A percentile compares a stretch with the other conserved stretches of the same genome.
These are phyloP conservation scores for Apamea anceps DNA, from an alignment of 2,888 invertebrate species.

Conservation along the genomic window DNA sequence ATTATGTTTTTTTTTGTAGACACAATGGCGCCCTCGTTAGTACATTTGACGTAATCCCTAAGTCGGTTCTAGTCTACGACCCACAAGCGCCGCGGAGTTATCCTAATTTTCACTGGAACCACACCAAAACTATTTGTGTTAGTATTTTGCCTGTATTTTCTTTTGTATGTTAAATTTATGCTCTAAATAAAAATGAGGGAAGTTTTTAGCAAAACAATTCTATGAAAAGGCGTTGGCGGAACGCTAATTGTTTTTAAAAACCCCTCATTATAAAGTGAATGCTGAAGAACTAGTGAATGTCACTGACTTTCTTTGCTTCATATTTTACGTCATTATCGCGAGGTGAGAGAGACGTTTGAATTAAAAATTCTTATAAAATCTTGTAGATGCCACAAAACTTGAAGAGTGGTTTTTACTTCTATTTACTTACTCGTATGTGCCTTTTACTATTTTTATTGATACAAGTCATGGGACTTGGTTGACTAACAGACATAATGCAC, in stretches of 20 bases:
- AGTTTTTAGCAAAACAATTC: slow-evolving; percentile 16
- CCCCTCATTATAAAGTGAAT: slow-evolving; percentile 42
- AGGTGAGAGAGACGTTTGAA: not conserved
- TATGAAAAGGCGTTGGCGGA: slow-evolving; percentile 9
- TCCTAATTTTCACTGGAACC: slow-evolving; percentile 22
- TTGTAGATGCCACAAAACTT: not conserved
- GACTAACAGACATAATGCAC: not conserved
- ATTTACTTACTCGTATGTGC: not conserved
- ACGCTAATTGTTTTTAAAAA: slow-evolving; percentile 29
- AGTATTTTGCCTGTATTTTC: not conserved
- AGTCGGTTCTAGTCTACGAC: slow-evolving; percentile 9
- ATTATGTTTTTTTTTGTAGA: slow-evolving; percentile 5
- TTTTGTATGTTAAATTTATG: slow-evolving; percentile 1
- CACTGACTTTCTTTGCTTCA: slow-evolving; percentile 31
- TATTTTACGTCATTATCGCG: slow-evolving; percentile 31
- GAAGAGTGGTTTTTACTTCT: not conserved
- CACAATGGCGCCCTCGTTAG: slow-evolving; percentile 1
- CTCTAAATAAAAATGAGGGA: not conserved
- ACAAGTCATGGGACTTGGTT: not conserved
- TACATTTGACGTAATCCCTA: slow-evolving; percentile 1
- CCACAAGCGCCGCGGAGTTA: not conserved
- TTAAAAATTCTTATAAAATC: slow-evolving; percentile 3
- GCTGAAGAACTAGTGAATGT: slow-evolving; percentile 17
- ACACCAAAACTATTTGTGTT: slow-evolving; percentile 15
- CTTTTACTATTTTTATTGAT: not conserved